Evolutionary conservation across 2,113 vertebrate genomes (phyloP).

Genomic region (Equus przewalskii): DNA sequence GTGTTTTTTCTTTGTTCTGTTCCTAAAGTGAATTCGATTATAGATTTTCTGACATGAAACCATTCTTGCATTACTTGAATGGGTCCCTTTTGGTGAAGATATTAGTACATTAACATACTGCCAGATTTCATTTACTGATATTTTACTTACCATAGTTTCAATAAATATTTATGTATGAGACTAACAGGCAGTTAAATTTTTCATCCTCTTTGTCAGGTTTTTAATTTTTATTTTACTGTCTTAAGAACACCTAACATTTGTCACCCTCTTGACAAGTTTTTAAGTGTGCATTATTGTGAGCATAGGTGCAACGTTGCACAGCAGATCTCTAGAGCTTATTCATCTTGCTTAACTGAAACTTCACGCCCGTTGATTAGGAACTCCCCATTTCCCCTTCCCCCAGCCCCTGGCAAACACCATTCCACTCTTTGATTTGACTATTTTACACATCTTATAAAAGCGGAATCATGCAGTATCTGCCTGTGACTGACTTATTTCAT

Average conservation of each 20-base stretch:
- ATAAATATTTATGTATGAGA: slow-evolving; percentile 36
- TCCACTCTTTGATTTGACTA: neutral
- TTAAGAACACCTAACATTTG: neutral
- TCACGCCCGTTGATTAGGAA: neutral
- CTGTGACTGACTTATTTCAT: neutral
- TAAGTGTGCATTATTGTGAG: neutral
- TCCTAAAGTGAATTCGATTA: slow-evolving; percentile 15
- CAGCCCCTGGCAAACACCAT: neutral
- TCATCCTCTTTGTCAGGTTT: neutral
- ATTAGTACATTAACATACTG: neutral
- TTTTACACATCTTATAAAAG: neutral
- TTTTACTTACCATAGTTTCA: slow-evolving; percentile 48
- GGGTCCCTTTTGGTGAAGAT: neutral
- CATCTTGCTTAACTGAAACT: neutral
- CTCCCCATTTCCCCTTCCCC: neutral
- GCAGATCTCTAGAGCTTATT: neutral
- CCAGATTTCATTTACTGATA: neutral
- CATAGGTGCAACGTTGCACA: neutral
- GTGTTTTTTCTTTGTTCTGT: neutral
- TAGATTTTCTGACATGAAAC: slow-evolving; percentile 14
- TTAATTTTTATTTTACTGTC: neutral
- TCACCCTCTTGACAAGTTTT: neutral
- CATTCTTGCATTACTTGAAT: neutral
- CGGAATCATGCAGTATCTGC: neutral
- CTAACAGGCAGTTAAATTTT: neutral